Percentiles rank a stretch among this genome's conserved stretches.
Evolutionary conservation across 2,888 invertebrate species (phyloP).

Genomic region (Rhogogaster chlorosoma): DNA sequence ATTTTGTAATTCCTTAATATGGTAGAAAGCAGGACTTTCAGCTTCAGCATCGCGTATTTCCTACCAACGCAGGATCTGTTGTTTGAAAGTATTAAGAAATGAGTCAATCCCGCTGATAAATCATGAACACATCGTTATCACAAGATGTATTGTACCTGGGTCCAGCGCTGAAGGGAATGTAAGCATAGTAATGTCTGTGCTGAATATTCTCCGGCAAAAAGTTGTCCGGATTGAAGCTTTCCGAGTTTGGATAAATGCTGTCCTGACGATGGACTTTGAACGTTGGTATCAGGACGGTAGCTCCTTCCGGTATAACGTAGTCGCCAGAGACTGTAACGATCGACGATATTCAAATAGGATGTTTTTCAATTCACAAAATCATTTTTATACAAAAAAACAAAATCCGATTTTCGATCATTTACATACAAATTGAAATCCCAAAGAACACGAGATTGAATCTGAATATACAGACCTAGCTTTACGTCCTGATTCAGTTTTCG

Average conservation of each 20-base stretch:
- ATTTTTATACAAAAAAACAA: neutral
- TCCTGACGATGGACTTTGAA: constrained; percentile 86
- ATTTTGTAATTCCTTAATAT: constrained; percentile 87
- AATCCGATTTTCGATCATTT: neutral
- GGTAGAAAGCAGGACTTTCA: constrained; percentile 88
- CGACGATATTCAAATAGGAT: neutral
- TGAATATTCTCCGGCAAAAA: constrained; percentile 90
- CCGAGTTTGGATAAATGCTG: constrained; percentile 88
- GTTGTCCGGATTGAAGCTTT: constrained; percentile 90
- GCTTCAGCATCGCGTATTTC: constrained; percentile 89
- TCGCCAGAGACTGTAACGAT: constrained; percentile 81
- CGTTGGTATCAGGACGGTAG: constrained; percentile 84
- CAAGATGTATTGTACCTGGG: constrained; percentile 79
- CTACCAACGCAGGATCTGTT: constrained; percentile 84
- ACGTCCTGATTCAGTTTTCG: constrained; percentile 86
- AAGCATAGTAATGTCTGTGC: constrained; percentile 89
- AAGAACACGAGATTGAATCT: constrained; percentile 17
- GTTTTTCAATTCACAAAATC: neutral
- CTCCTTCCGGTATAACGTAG: constrained; percentile 85
- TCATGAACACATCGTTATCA: neutral
- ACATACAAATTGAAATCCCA: constrained; percentile 36
- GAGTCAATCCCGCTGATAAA: neutral
- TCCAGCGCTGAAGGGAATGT: constrained; percentile 91
- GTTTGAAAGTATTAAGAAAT: neutral
- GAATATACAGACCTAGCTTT: constrained; percentile 81